These are phyloP conservation scores for Tragelaphus imberbis DNA, from an alignment of 2,113 vertebrate genomes.

Conservation along the genomic window DNA sequence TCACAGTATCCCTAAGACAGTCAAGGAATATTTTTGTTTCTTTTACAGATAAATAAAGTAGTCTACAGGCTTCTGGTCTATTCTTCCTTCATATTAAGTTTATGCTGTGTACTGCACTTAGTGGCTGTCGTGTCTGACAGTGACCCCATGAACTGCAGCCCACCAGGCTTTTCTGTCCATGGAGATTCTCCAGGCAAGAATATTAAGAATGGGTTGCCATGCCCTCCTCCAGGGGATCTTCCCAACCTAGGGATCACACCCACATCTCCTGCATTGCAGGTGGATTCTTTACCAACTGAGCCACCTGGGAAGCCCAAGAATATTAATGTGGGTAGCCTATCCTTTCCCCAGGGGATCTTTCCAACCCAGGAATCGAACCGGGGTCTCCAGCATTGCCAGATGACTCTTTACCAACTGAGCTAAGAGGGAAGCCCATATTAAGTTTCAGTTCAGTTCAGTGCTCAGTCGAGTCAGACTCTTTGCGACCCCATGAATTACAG, in stretches of 20 bases:
- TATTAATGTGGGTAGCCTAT: background rate
- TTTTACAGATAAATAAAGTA: background rate
- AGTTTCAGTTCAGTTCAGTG: background rate
- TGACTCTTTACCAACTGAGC: background rate
- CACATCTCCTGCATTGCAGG: background rate
- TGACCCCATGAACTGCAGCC: background rate
- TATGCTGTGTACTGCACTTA: background rate
- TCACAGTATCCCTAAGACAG: background rate
- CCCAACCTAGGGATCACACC: background rate
- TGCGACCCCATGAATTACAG: too few relatives aligned
- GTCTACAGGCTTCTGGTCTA: background rate
- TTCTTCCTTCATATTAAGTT: background rate
- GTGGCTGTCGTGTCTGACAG: background rate
- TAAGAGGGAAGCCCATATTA: background rate
- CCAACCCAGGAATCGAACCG: background rate
- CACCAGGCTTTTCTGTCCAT: background rate
- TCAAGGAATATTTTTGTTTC: background rate
- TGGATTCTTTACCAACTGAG: background rate
- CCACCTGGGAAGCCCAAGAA: background rate
- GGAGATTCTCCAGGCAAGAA: background rate
- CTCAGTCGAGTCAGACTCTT: too few relatives aligned
- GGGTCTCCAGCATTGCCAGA: background rate
- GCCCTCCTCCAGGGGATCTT: background rate
- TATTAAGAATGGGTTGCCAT: background rate
- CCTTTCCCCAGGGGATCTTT: background rate